Evolutionary conservation across 2,113 vertebrate genomes (phyloP).

Genomic region (Brachionichthys hirsutus): DNA sequence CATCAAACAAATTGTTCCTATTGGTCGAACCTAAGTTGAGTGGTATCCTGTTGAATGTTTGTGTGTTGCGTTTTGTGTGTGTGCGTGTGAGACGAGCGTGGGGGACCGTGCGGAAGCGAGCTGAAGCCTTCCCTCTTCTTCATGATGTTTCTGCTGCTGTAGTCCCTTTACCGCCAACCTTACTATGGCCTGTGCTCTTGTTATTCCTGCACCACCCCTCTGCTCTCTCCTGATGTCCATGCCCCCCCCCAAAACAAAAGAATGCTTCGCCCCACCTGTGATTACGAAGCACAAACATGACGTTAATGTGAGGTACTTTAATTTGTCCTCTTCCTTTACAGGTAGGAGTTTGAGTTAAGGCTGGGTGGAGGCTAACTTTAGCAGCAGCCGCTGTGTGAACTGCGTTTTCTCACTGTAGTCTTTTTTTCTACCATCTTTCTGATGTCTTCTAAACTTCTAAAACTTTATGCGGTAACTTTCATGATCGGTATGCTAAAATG

Average conservation of each 20-base stretch:
- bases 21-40: constrained; percentile 26
- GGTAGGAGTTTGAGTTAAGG: constrained; percentile 9
- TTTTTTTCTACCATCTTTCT: constrained; percentile 1
- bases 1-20: neutral
- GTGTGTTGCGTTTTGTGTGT: too few species aligned
- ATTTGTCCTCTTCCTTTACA: constrained; percentile 20
- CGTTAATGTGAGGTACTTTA: neutral
- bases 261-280: neutral
- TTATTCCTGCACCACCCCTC: constrained; percentile 1
- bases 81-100: neutral
- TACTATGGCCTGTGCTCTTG: constrained; percentile 11
- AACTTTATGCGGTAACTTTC: neutral
- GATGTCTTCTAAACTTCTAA: neutral
- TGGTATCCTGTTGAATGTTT: constrained; percentile 1
- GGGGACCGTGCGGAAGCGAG: constrained; percentile 30
- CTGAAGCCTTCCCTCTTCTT: constrained; percentile 25
- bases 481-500: neutral
- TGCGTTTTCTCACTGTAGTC: neutral
- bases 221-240: constrained; percentile 11
- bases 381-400: neutral
- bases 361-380: neutral
- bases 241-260: neutral
- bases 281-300: neutral
- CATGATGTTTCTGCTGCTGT: constrained; percentile 19
- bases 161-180: constrained; percentile 22